phyloP scores from a whole-genome alignment of 2,113 vertebrate genomes.

The Leucopsar rothschildi region DNA sequence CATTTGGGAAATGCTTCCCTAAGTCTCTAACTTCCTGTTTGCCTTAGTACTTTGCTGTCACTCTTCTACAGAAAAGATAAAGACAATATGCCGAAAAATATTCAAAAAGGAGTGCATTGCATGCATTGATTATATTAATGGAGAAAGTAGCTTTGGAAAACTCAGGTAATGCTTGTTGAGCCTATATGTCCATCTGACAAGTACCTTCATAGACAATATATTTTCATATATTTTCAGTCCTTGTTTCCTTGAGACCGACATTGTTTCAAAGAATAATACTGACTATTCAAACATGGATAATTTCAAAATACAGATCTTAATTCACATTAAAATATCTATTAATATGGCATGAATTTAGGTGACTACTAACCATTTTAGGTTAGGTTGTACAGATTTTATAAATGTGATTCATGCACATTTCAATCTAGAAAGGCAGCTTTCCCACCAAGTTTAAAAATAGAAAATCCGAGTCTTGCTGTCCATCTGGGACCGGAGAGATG shows the following conservation, averaged over 20 bases:
- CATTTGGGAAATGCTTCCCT: background rate
- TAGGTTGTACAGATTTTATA: background rate
- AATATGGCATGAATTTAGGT: background rate
- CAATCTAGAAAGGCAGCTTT: background rate
- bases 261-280: background rate
- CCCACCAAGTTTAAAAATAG: background rate
- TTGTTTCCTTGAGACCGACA: background rate
- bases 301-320: background rate
- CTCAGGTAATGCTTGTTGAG: background rate
- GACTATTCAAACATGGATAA: background rate
- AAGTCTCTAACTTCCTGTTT: background rate
- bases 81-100: background rate
- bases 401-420: background rate
- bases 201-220: background rate
- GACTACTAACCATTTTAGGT: background rate
- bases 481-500: background rate
- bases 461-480: background rate
- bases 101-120: background rate
- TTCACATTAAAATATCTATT: background rate
- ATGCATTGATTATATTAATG: background rate
- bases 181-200: background rate
- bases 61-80: background rate
- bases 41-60: background rate
- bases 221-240: background rate
- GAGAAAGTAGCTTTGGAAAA: background rate